A percentile compares a stretch with the other conserved stretches of the same genome.
These are phyloP conservation scores for Lasioglossum zephyrum DNA, from an alignment of 2,888 invertebrate species.

Conservation along the genomic window DNA sequence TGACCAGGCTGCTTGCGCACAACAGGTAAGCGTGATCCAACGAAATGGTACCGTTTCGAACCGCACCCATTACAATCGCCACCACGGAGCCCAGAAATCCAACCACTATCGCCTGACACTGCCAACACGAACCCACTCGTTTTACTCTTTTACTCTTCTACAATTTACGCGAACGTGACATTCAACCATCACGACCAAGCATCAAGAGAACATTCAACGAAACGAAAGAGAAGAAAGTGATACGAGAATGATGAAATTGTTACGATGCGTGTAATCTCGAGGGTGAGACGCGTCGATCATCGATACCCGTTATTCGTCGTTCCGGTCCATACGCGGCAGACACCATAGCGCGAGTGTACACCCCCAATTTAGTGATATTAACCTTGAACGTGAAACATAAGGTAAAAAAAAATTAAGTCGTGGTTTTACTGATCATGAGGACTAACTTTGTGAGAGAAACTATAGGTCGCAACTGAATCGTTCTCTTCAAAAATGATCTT, in stretches of 20 bases:
- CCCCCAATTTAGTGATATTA: too few species aligned
- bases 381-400: too few species aligned
- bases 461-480: too few species aligned
- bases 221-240: background rate
- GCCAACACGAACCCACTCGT: conserved; percentile 55
- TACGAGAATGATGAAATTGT: background rate
- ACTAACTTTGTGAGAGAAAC: too few species aligned
- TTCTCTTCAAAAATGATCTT: too few species aligned
- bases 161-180: background rate
- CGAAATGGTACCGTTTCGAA: conserved; percentile 87
- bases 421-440: too few species aligned
- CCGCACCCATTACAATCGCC: conserved; percentile 89
- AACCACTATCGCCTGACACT: conserved; percentile 90
- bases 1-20: conserved; percentile 90
- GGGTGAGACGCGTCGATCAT: background rate
- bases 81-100: conserved; percentile 90
- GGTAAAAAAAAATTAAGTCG: too few species aligned
- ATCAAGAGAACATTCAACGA: background rate
- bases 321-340: too few species aligned
- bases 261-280: background rate
- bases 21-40: conserved; percentile 89
- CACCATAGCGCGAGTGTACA: too few species aligned
- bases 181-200: background rate
- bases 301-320: background rate
- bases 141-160: background rate